Evolutionary conservation across 2,888 invertebrate species (phyloP).

Genomic region (Muscina levida): DNA sequence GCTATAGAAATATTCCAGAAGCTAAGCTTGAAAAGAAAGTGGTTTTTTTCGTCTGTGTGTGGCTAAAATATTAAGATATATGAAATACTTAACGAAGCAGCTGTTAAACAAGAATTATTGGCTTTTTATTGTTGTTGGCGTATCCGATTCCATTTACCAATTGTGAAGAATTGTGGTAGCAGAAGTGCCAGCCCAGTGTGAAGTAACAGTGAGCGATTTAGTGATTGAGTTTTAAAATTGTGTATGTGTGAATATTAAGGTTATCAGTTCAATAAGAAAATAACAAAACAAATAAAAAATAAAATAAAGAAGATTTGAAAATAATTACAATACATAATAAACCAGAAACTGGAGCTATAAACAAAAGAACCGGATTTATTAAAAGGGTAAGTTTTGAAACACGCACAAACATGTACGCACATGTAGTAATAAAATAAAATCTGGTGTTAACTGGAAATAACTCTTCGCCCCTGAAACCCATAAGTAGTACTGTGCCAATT

Average conservation of each 20-base stretch:
- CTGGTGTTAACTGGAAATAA: no score
- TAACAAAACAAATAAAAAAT: neutral
- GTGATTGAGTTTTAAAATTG: conserved; percentile 12
- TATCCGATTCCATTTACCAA: neutral
- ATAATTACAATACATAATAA: neutral
- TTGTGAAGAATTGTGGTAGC: neutral
- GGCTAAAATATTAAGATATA: no score
- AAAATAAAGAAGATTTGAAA: neutral
- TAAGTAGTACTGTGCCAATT: no score
- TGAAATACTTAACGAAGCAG: conserved; percentile 28
- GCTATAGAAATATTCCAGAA: conserved; percentile 10
- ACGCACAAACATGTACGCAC: no score
- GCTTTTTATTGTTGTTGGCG: conserved; percentile 12
- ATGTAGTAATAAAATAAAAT: neutral
- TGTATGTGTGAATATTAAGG: conserved; percentile 27
- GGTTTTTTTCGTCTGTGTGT: neutral
- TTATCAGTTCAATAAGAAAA: conserved; percentile 34
- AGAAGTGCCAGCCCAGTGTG: no score
- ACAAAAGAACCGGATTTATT: conserved; percentile 23
- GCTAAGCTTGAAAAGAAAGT: neutral
- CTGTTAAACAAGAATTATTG: conserved; percentile 14
- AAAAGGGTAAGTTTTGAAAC: conserved; percentile 32
- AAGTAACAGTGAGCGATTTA: neutral
- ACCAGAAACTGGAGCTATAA: neutral
- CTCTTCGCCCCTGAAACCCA: no score